Base-by-base conservation (phyloP, 2,888 invertebrate genomes). In the Arctia plantaginis region DNA sequence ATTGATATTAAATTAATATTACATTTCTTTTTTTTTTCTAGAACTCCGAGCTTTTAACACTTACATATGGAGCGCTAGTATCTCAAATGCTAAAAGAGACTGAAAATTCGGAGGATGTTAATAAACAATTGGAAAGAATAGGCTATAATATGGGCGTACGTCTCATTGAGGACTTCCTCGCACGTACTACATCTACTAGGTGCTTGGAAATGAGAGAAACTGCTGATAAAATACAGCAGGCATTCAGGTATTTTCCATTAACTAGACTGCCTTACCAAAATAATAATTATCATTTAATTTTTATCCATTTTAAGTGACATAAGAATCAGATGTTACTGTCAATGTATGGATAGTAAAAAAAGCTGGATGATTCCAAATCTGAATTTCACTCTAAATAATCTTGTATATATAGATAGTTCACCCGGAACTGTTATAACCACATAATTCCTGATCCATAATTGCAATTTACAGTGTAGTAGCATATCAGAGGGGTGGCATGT, bases 131-230 rank as follows among this genome's bases (percentile, higher is more conserved):
- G 77, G 99, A 99, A 88, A 96, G 98, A 89, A 98, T 99, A 94
- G 99, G 99, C 8, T 99, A 99, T 91, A 99, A 99, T 90, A 99
- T 99, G 97, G 99, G 99, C 20, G 98, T 99, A 72, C 96, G 99
- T 66, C 94, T 99, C 62, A 99, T 99, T 78, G 99, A 99, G 95
- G 99, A 99, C 91, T 99, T 99, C 88, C 95, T 99, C 18, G 99
- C 99, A 0, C 97, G 99, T 84, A 99, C 98, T 33, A 97, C 97
- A 72, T 97, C 98, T 6, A 98, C 98, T 0, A 96, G 99, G 66
- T 99, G 99, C 91, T 96, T 98, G 88, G 99, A 99, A 93, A 98
- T 99, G 95, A 97, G 99, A 87, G 99, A 99, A 89, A 99, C 99
- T 0, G 99, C 99, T 65, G 99, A 99, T 90, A 98, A 99, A 92